These are phyloP conservation scores for Caenorhabditis remanei DNA, from an alignment of 1,140 invertebrate genomes.

Conservation along the genomic window DNA sequence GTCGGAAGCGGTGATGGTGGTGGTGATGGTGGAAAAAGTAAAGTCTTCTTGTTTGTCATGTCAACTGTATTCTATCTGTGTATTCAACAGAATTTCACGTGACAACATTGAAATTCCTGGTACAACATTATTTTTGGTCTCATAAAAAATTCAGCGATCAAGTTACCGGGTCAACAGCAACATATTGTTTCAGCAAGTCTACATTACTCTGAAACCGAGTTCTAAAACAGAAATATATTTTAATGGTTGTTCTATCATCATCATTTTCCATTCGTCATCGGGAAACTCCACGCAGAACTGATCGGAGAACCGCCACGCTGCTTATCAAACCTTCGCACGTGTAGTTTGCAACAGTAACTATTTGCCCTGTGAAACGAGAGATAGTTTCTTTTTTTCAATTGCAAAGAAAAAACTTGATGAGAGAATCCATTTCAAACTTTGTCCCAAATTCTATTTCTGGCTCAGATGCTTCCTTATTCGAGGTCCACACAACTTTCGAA, in stretches of 20 bases:
- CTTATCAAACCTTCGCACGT: constrained; percentile 36
- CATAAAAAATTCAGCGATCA: background rate
- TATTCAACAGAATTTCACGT: constrained; percentile 24
- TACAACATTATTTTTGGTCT: background rate
- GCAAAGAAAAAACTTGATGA: background rate
- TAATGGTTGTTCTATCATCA: no score
- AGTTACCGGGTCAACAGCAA: background rate
- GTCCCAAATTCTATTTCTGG: constrained; percentile 15
- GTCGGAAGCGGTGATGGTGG: background rate
- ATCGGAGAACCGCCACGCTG: constrained; percentile 29
- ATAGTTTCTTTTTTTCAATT: background rate
- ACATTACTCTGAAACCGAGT: no score
- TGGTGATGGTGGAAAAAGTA: constrained; percentile 20
- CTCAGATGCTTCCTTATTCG: constrained; percentile 20
- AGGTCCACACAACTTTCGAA: constrained; percentile 33
- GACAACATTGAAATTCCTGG: background rate
- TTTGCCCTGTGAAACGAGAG: background rate
- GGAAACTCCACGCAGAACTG: background rate
- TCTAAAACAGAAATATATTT: no score
- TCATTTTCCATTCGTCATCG: background rate
- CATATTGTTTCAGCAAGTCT: no score
- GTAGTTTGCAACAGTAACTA: constrained; percentile 46
- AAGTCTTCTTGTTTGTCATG: constrained; percentile 46
- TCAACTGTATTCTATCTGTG: constrained; percentile 8
- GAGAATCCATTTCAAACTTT: background rate